Base-by-base conservation (phyloP, 2,888 invertebrate genomes). In the Terebella lapidaria region DNA sequence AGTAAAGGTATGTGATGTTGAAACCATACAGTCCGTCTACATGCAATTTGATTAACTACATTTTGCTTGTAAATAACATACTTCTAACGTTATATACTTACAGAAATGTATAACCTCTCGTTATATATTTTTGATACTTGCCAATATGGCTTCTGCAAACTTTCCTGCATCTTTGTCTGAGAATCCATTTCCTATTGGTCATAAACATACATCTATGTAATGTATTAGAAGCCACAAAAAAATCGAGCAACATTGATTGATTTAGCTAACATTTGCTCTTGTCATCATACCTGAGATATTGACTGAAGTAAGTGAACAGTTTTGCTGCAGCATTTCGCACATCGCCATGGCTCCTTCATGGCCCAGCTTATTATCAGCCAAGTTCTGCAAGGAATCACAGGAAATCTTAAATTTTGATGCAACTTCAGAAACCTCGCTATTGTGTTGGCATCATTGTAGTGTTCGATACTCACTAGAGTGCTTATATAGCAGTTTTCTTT, bases 401-500 rank as follows among this genome's bases (percentile, higher is more conserved):
- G n/a, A 35, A 35, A 15, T 35, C n/a, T n/a, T 35, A 15, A 35
- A 35, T 35, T 35, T 35, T n/a, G 10, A 10, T 35, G 42, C 10
- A 15, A n/a, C 42, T 10, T 15, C 10, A 35, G 42, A 35, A n/a
- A 35, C n/a, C n/a, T n/a, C n/a, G n/a, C n/a, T n/a, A n/a, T n/a
- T n/a, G n/a, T n/a, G n/a, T n/a, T n/a, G n/a, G n/a, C n/a, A n/a
- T n/a, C n/a, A n/a, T n/a, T n/a, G n/a, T n/a, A n/a, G n/a, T n/a
- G n/a, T n/a, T n/a, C n/a, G n/a, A n/a, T 35, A 35, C 42, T 35
- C 10, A 73, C 73, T 67, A 76, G 59, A 35, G 71, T 59, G 1
- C 70, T 58, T 24, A 77, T 72, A 61, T 69, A 77, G 52, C 72
- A 74, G 58, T 77, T 77, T 49, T 77, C 77, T 56, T 68, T 69